A percentile compares a stretch with the other conserved stretches of the same genome.
These are phyloP conservation scores for Arge pagana DNA, from an alignment of 2,888 invertebrate species.

Conservation along the genomic window DNA sequence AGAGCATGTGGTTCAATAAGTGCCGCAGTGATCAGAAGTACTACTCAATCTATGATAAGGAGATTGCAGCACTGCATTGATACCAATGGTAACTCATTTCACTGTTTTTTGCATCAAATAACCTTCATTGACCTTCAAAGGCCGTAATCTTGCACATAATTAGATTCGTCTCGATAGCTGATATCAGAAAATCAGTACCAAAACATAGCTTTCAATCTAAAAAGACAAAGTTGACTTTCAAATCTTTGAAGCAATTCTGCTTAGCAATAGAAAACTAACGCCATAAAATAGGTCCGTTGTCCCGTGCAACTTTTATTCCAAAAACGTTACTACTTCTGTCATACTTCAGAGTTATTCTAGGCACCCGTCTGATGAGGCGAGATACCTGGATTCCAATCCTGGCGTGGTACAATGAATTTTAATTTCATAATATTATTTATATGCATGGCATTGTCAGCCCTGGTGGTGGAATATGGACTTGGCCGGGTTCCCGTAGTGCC, in stretches of 20 bases:
- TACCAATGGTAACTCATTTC: conserved; percentile 19
- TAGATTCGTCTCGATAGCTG: conserved; percentile 22
- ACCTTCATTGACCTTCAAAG: conserved; percentile 24
- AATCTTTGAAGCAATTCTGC: conserved; percentile 23
- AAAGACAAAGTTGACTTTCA: conserved; percentile 25
- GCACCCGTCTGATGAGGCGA: no score
- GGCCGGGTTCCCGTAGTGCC: no score
- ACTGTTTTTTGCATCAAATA: conserved; percentile 9
- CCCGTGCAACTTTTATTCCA: conserved; percentile 16
- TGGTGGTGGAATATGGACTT: no score
- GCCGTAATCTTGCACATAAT: conserved; percentile 19
- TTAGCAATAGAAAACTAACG: conserved; percentile 25
- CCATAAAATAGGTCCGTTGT: conserved; percentile 9
- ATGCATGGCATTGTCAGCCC: no score
- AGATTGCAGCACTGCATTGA: conserved; percentile 25
- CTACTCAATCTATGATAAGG: conserved; percentile 19
- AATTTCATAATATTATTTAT: no score
- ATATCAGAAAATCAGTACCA: conserved; percentile 22
- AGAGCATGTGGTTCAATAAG: conserved; percentile 21
- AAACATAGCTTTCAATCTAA: conserved; percentile 24
- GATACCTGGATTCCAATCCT: no score
- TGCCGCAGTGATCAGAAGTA: conserved; percentile 16
- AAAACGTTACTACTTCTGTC: conserved; percentile 18
- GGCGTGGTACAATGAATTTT: no score
- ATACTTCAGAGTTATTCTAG: conserved; percentile 14